These are phyloP conservation scores for Psylliodes chrysocephalus DNA, from an alignment of 2,888 invertebrate genomes.

Conservation along the genomic window DNA sequence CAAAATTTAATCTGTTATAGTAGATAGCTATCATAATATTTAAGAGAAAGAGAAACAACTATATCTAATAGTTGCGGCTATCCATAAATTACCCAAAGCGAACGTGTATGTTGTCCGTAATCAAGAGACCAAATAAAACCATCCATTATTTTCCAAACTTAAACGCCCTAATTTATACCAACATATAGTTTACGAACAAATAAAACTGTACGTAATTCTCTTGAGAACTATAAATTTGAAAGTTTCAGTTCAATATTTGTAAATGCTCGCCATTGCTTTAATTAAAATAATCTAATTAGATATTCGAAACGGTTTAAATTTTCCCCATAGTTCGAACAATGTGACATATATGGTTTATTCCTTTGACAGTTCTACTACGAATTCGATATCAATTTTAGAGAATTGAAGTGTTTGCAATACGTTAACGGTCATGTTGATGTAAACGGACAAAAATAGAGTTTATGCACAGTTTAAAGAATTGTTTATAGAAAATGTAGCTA, in stretches of 20 bases:
- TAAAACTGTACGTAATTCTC: background rate
- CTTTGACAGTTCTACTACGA: too few relatives aligned
- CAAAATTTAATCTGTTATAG: too few relatives aligned
- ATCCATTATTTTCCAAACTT: slow-evolving; percentile 8
- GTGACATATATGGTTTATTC: background rate
- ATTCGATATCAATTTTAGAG: too few relatives aligned
- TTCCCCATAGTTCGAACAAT: background rate
- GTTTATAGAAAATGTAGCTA: too few relatives aligned
- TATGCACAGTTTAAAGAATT: too few relatives aligned
- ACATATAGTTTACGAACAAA: slow-evolving; percentile 6
- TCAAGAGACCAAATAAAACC: background rate
- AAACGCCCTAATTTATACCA: slow-evolving; percentile 4
- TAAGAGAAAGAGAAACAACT: too few relatives aligned
- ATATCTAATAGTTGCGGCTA: too few relatives aligned
- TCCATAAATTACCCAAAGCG: background rate
- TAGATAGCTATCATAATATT: too few relatives aligned
- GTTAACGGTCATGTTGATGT: too few relatives aligned
- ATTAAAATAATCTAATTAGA: slow-evolving; percentile 4
- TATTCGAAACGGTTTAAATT: background rate
- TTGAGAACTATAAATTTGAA: slow-evolving; percentile 4
- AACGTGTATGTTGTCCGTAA: background rate
- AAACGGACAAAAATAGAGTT: too few relatives aligned
- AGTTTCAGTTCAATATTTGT: slow-evolving; percentile 6
- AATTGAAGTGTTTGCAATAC: too few relatives aligned
- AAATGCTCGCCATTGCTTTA: background rate